A percentile compares a stretch with the other conserved stretches of the same genome.
These are phyloP conservation scores for Meteorus cinctellus DNA, from an alignment of 2,888 invertebrate genomes.

Conservation along the genomic window DNA sequence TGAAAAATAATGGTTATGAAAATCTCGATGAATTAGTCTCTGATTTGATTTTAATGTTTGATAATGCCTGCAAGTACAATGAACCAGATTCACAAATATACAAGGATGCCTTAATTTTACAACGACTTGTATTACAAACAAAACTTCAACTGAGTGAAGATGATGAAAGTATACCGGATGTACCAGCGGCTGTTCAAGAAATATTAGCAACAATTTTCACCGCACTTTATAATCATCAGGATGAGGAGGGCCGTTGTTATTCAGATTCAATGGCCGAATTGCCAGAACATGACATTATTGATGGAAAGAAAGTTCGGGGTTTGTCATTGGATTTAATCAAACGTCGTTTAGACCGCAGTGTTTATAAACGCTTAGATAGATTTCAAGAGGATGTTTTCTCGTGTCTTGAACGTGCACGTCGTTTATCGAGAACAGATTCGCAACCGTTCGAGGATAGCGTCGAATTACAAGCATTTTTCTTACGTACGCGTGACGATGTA, in stretches of 20 bases:
- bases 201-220: slow-evolving; percentile 93
- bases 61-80: slow-evolving; percentile 97
- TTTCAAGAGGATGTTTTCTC: slow-evolving; percentile 98
- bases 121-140: slow-evolving; percentile 92
- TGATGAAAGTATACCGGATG: slow-evolving; percentile 92
- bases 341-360: slow-evolving; percentile 90
- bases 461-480: slow-evolving; percentile 93
- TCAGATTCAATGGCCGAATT: slow-evolving; percentile 97
- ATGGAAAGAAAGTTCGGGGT: slow-evolving; percentile 82
- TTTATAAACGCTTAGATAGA: slow-evolving; percentile 93
- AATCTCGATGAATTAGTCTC: slow-evolving; percentile 89
- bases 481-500: slow-evolving; percentile 81
- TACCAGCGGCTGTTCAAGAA: slow-evolving; percentile 91
- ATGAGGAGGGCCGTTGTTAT: slow-evolving; percentile 96
- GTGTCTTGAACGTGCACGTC: slow-evolving; percentile 92
- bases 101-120: slow-evolving; percentile 95
- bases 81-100: slow-evolving; percentile 98
- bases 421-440: slow-evolving; percentile 92
- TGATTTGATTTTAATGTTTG: slow-evolving; percentile 94
- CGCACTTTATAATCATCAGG: slow-evolving; percentile 95
- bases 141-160: slow-evolving; percentile 90
- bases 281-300: slow-evolving; percentile 86
- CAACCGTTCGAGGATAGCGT: slow-evolving; percentile 97
- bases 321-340: slow-evolving; percentile 95
- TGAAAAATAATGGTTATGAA: slow-evolving; percentile 85